phyloP scores from a whole-genome alignment of 1,140 invertebrate genomes.

The Pissodes strobi region DNA sequence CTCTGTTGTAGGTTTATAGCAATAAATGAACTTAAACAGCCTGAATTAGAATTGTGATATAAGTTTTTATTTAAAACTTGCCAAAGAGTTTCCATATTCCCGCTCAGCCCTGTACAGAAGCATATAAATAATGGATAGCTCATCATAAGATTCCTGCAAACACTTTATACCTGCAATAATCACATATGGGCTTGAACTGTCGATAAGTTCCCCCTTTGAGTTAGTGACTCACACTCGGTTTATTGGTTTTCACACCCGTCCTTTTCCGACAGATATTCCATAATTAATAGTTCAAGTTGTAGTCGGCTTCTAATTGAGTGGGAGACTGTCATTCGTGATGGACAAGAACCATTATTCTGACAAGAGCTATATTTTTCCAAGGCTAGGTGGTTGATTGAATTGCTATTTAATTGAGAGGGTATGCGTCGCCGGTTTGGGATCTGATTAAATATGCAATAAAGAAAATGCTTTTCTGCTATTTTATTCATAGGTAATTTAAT shows the following conservation, averaged over 20 bases:
- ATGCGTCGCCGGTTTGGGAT: background rate
- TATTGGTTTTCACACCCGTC: conserved; percentile 11
- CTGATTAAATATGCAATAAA: too few species aligned
- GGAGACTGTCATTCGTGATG: conserved; percentile 1
- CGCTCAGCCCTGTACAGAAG: too few species aligned
- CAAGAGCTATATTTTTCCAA: conserved; percentile 5
- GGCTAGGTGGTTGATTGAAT: conserved; percentile 4
- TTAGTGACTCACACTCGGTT: conserved; percentile 1
- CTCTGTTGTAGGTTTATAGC: too few species aligned
- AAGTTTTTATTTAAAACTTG: too few species aligned
- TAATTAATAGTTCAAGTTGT: conserved; percentile 13
- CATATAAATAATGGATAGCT: too few species aligned
- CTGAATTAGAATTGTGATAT: too few species aligned
- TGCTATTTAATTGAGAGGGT: conserved; percentile 4
- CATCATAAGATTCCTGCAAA: too few species aligned
- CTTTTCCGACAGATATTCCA: conserved; percentile 1
- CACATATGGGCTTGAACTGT: background rate
- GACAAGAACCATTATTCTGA: conserved; percentile 4
- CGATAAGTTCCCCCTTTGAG: background rate
- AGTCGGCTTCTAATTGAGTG: conserved; percentile 13
- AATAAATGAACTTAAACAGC: too few species aligned
- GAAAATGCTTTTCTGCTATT: too few species aligned
- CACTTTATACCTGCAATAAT: background rate
- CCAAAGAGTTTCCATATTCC: too few species aligned
- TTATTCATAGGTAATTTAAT: too few species aligned